Conservation (phyloP, 2,113 vertebrate genomes). For the Rafetus swinhoei region DNA sequence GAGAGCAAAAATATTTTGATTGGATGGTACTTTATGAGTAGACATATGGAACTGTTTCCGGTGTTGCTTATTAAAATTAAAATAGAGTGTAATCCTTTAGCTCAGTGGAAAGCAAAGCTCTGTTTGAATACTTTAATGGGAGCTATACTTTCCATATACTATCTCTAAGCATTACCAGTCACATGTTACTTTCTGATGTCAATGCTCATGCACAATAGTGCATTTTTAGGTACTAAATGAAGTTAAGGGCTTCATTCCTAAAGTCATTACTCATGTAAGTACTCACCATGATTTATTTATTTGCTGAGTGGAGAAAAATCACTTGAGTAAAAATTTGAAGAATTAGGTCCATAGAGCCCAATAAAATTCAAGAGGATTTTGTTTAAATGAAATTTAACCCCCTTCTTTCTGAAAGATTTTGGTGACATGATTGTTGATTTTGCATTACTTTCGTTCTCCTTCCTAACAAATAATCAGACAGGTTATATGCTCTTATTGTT, state of each 20-base stretch:
- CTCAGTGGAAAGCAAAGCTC: neutral
- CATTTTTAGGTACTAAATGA: neutral
- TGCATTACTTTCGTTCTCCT: neutral
- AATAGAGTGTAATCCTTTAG: neutral
- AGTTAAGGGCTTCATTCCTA: neutral
- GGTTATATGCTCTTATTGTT: neutral
- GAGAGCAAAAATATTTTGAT: constrained; percentile 62
- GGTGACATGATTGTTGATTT: neutral
- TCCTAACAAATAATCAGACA: neutral
- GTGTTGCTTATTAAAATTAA: constrained; percentile 14
- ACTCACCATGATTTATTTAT: neutral
- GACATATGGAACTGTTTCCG: neutral
- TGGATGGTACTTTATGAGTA: neutral
- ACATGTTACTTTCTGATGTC: neutral
- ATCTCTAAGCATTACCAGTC: neutral
- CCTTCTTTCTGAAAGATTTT: neutral
- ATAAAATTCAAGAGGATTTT: neutral
- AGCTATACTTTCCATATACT: neutral
- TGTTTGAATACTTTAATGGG: neutral
- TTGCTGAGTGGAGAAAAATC: neutral
- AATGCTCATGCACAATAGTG: neutral
- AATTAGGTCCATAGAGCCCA: neutral
- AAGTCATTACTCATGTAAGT: neutral
- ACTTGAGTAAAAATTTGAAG: neutral
- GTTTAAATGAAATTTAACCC: neutral